Evolutionary conservation across 2,113 vertebrate genomes (phyloP), one percentile per base, ranked within the genome.

Genomic region (Thomomys bottae): DNA sequence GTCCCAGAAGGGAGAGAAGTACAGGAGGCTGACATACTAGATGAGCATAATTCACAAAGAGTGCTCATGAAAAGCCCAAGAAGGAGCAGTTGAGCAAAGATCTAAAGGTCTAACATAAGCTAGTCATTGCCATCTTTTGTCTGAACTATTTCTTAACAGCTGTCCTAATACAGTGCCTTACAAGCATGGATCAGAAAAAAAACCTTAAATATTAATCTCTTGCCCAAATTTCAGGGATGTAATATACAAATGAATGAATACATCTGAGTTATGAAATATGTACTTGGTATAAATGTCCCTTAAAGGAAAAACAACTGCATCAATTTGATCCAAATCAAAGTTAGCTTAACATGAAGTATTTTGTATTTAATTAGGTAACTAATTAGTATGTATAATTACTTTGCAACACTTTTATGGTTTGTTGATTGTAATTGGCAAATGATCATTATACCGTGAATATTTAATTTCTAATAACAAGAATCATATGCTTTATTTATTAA

Each of bases 331-430:
- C 49, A 91, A 85, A 94, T 94, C 89, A 89, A 92, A 92, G 64
- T 88, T 80, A 67, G 66, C 76, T 88, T 67, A 83, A 87, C 24
- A 70, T 61, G 36, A 40, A 59, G 32, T 66, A 63, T 28, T 89
- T 96, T 63, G 21, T 78, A 76, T 92, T 94, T 94, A 92, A 93
- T 90, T 95, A 92, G 45, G 32, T 87, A 88, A 75, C 89, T 87
- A 94, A 87, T 45, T 45, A 45, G 45, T 57, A 92, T 83, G 42
- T 91, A 91, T 94, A 68, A 94, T 91, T 77, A 95, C 75, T 96
- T 92, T 10, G 34, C 38, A 91, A 77, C 66, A 87, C 73, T 87
- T 89, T 92, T 73, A 87, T 18, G 94, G 68, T 91, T 70, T 82
- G 59, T 34, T 87, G 72, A 92, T 78, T 95, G 87, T 36, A 45